Evolutionary conservation across 2,888 invertebrate species (phyloP).

Genomic region (Automeris io): DNA sequence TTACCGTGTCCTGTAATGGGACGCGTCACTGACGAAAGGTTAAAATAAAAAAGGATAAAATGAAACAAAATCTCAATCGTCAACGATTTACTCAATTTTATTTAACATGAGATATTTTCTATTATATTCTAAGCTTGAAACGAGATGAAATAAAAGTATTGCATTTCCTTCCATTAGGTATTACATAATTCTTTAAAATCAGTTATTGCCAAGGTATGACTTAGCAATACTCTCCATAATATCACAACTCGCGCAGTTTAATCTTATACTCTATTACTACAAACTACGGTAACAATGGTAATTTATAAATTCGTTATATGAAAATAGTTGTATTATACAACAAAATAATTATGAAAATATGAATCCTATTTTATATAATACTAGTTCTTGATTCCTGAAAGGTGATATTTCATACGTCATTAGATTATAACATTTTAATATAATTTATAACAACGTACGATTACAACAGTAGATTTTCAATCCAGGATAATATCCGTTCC

Average conservation of each 20-base stretch:
- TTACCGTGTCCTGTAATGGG: too few relatives aligned
- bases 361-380: constrained; percentile 54
- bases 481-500: too few relatives aligned
- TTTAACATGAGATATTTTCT: constrained; percentile 28
- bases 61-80: constrained; percentile 27
- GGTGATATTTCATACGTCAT: constrained; percentile 28
- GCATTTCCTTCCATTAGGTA: not conserved
- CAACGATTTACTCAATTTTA: constrained; percentile 34
- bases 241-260: constrained; percentile 41
- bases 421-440: constrained; percentile 32
- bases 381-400: constrained; percentile 19
- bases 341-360: constrained; percentile 37
- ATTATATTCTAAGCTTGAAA: constrained; percentile 19
- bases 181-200: not conserved
- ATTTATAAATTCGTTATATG: constrained; percentile 68
- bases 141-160: constrained; percentile 6
- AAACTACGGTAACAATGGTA: constrained; percentile 65
- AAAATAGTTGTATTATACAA: constrained; percentile 55
- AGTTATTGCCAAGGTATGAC: too few relatives aligned
- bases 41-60: constrained; percentile 14
- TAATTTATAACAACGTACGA: constrained; percentile 48
- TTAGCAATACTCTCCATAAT: constrained; percentile 27
- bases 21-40: too few relatives aligned
- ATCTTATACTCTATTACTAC: constrained; percentile 44
- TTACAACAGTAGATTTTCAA: too few relatives aligned